phyloP scores from a whole-genome alignment of 2,797 vertebrate species.

The Lepilemur septentrionalis region DNA sequence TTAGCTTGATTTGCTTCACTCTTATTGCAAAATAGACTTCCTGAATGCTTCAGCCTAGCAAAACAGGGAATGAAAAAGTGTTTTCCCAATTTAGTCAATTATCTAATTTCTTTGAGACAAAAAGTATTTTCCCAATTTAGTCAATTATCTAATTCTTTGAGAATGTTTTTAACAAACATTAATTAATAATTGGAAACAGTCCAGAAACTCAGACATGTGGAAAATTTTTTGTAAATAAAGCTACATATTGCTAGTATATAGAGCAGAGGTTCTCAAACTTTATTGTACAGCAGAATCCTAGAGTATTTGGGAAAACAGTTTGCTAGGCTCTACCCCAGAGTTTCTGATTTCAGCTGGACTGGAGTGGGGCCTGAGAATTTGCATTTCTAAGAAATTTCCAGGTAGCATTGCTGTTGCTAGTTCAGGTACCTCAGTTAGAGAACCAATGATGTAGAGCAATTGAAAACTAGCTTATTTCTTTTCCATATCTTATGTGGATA shows the following conservation, averaged over 20 bases:
- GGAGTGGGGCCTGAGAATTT: background rate
- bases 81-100: background rate
- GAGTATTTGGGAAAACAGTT: background rate
- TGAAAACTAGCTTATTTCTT: slow-evolving; percentile 15
- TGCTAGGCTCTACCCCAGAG: background rate
- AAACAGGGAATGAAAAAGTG: background rate
- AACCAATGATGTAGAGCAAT: background rate
- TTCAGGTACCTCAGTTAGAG: background rate
- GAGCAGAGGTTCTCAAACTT: background rate
- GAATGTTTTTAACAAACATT: background rate
- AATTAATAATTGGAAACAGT: background rate
- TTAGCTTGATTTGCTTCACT: slow-evolving; percentile 18
- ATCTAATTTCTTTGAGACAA: background rate
- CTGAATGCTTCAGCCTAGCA: slow-evolving; percentile 39
- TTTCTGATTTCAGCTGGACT: background rate
- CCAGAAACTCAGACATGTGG: background rate
- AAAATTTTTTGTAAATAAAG: background rate
- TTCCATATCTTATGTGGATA: background rate
- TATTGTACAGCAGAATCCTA: background rate
- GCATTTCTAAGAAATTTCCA: slow-evolving; percentile 25
- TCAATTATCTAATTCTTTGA: background rate
- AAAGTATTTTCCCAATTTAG: too few relatives aligned
- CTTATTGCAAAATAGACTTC: background rate
- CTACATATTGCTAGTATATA: background rate
- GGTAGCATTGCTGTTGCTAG: background rate